Base-by-base conservation (phyloP, 2,113 vertebrate genomes). In the Lycocorax pyrrhopterus region DNA sequence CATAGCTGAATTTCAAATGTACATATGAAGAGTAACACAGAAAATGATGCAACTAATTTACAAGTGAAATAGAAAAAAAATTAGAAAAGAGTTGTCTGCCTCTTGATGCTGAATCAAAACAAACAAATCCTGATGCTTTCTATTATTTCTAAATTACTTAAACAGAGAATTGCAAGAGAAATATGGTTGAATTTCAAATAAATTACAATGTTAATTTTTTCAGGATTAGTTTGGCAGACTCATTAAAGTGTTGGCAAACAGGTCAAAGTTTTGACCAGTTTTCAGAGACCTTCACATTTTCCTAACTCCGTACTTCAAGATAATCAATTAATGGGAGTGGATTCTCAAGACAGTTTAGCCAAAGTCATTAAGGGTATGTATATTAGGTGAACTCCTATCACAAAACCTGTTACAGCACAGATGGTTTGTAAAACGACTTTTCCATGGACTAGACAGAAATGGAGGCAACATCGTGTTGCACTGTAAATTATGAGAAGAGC, bases 361-460 rank as follows among this genome's bases (percentile, higher is more conserved):
- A 58, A 75, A 87, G 55, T 47, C 33, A 69, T 67, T 73, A 82
- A n/a, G 46, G 49, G 23, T 29, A 43, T 66, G 46, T 43, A 58
- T 74, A 79, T 79, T 69, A 73, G 37, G 22, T 37, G 16, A 94
- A 25, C 4, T 49, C 9, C 20, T 53, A 53, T 53, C 79, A 37
- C 30, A 92, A 87, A 92, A 89, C 26, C 46, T 79, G 23, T 12
- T 51, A 51, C 3, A 62, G 69, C 2, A 4, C 87, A 95, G 78
- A 93, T 85, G 71, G 74, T 71, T 91, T 87, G 18, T 44, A 72
- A 92, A 77, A 93, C 69, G 49, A 43, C 66, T 89, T 87, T 91
- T 82, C 62, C 32, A 62, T 43, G 30, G 22, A 58, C 47, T 39
- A 89, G 71, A 58, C 39, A 84, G 73, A 94, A 91, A 60, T 19